Conservation (phyloP, 1,140 invertebrate species). For the Hyles vespertilio region DNA sequence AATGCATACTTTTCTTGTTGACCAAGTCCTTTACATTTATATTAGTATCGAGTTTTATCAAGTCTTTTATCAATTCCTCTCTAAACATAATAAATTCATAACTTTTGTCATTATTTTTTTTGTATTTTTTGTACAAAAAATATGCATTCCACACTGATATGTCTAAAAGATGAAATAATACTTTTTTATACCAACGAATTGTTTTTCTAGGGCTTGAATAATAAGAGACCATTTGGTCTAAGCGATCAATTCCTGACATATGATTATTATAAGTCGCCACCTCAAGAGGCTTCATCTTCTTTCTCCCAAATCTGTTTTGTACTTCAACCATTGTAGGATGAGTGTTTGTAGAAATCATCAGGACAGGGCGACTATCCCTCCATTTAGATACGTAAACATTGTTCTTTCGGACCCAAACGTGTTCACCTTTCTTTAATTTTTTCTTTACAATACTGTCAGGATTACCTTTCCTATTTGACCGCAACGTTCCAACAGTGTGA, state of each 20-base stretch:
- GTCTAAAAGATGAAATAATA: conserved; percentile 42
- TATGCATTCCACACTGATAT: conserved; percentile 27
- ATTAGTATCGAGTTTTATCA: too few species aligned
- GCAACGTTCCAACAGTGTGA: conserved; percentile 32
- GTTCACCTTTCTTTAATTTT: too few species aligned
- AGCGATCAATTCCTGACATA: conserved; percentile 37
- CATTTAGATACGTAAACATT: conserved; percentile 43
- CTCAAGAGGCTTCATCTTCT: conserved; percentile 29
- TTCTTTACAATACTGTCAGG: conserved; percentile 36
- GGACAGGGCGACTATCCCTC: conserved; percentile 43
- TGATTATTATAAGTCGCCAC: conserved; percentile 24
- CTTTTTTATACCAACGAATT: conserved; percentile 41
- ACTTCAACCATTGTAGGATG: conserved; percentile 21
- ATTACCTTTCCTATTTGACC: conserved; percentile 34
- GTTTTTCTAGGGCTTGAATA: conserved; percentile 37
- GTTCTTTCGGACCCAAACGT: conserved; percentile 25
- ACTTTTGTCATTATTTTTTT: too few species aligned
- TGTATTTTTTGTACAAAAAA: conserved; percentile 19
- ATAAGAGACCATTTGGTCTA: conserved; percentile 38
- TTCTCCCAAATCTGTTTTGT: conserved; percentile 21
- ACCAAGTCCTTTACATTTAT: too few species aligned
- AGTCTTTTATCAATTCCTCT: too few species aligned
- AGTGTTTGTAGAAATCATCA: conserved; percentile 32
- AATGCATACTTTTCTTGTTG: too few species aligned
- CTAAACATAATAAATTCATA: too few species aligned